These are phyloP conservation scores for Sylvia borin DNA, from an alignment of 2,797 vertebrate species.

Conservation along the genomic window DNA sequence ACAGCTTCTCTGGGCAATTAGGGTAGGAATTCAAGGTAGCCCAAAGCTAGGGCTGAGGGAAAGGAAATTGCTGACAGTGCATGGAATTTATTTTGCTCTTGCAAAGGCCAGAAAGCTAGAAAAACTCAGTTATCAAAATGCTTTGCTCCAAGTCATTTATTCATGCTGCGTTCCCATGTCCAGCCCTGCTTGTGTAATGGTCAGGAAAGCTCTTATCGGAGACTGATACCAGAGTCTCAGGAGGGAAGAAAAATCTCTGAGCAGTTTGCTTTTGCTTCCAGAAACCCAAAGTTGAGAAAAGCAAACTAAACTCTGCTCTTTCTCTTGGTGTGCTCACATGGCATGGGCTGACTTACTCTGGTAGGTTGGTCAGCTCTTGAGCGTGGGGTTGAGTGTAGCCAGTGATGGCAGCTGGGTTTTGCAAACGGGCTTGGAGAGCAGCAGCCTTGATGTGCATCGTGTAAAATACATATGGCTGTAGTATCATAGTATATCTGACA, in stretches of 20 bases:
- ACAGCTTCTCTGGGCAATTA: not conserved
- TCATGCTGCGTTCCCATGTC: conserved; percentile 33
- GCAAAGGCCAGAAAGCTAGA: not conserved
- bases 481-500: not conserved
- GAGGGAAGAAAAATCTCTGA: not conserved
- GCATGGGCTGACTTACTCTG: rapidly evolving
- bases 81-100: conserved; percentile 19
- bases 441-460: rapidly evolving
- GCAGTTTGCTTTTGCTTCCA: conserved; percentile 46
- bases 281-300: conserved; percentile 15
- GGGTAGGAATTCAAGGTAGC: not conserved
- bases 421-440: not conserved
- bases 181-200: conserved; percentile 55
- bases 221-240: conserved; percentile 53
- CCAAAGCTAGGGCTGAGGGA: not conserved
- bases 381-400: rapidly evolving
- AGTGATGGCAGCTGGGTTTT: not conserved
- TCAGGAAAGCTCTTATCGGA: conserved; percentile 44
- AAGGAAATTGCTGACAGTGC: not conserved
- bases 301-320: not conserved
- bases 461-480: not conserved
- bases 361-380: rapidly evolving
- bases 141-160: not conserved
- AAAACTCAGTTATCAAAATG: conserved; percentile 43
- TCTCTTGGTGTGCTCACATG: rapidly evolving